Base-by-base conservation (phyloP, 2,888 invertebrate genomes). In the Drosophila tripunctata region DNA sequence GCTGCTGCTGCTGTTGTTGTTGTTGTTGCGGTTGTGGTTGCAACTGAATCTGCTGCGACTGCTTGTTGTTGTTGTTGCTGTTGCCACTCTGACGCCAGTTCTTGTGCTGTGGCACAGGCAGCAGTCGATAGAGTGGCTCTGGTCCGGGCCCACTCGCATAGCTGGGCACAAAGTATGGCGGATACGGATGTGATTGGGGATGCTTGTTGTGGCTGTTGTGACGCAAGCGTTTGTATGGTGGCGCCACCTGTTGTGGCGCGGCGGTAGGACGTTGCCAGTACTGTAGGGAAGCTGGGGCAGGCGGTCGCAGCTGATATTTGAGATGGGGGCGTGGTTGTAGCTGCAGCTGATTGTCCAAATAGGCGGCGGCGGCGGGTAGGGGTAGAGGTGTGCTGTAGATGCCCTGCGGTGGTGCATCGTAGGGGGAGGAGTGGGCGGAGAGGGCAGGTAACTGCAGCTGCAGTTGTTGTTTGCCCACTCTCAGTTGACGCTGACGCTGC, bases 31-130 rank as follows among this genome's bases (percentile, higher is more conserved):
- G 63, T 15, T 19, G 62, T n/a, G 27, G 48, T 14, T 64, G 66
- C 6, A 70, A 77, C 91, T 92, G 84, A 91, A 93, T 54, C 95
- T 89, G 90, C 94, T 96, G 90, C 94, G 94, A 1, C 14, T 65
- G 87, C 30, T 76, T 67, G 64, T 64, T 43, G 67, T n/a, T 43
- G 72, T 8, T 44, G 76, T 64, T 43, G 67, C 12, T 43, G 72
- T 8, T 44, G 76, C 61, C 58, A 68, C 50, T 56, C 62, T 66
- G 77, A 58, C 87, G 68, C 81, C 67, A 78, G 66, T 56, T 72
- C 52, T 65, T 85, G 61, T 65, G 80, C 70, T 66, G 81, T 4
- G 66, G 61, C 27, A 89, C 61, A 57, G 78, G 67, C 27, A 77
- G 55, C 27, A 77, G 17, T 7, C 76, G 84, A 40, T 77, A 81